Base-by-base conservation (phyloP, 1,140 invertebrate genomes). In the Neodiprion fabricii region DNA sequence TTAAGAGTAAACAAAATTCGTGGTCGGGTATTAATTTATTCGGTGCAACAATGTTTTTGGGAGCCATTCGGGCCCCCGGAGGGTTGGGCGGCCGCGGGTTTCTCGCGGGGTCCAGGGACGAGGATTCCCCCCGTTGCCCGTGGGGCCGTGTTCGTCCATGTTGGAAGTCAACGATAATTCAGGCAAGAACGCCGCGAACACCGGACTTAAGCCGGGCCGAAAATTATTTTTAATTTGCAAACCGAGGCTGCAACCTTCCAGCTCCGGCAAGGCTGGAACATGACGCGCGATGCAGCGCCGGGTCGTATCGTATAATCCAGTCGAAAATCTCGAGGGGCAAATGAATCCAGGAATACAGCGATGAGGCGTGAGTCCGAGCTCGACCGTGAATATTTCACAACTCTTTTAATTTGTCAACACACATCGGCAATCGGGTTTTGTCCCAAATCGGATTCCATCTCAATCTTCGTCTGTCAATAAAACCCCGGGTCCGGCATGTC, bases 141-240 rank as follows among this genome's bases (percentile, higher is more conserved):
- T 11, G 67, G 78, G 70, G 79, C 78, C 81, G 83, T 85, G 84
- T 86, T 85, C 82, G 83, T 78, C 79, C 82, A 80, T 83, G 83
- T 86, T 84, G 83, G 83, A 84, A 85, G 84, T 86, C 85, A 86
- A 85, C 85, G 82, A 86, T 86, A 85, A 86, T 86, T 86, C 80
- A 86, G 82, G 75, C 80, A 80, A 77, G 53, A 61, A 61, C 53
- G n/a, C 53, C 53, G 53, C 53, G 11, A 61, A 61, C 53, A 61
- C 53, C n/a, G n/a, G n/a, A 61, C 53, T 17, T 17, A 61, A 61
- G n/a, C 11, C n/a, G 11, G 53, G 53, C n/a, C 9, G 53, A 61
- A 61, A 61, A 61, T 61, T 61, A 61, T 61, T 61, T 61, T 61
- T 61, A 61, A 61, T 61, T 61, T 61, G 53, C 53, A 61, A 61